Percentiles rank a stretch among this genome's conserved stretches.
Conservation (phyloP, 2,797 vertebrate species). For the Knipowitschia caucasica region DNA sequence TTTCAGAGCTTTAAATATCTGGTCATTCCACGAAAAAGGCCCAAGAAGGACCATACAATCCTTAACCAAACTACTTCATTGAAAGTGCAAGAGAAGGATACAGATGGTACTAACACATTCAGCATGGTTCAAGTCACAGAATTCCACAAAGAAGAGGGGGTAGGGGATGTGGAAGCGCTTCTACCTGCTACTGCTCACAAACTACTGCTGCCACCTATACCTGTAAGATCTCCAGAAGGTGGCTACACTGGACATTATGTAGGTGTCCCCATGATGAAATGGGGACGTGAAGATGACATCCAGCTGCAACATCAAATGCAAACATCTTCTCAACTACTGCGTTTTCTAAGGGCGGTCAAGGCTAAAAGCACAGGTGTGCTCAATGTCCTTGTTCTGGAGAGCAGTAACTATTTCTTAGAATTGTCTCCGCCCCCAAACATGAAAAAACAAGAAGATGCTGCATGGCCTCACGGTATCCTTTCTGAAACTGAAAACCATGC, state of each 20-base stretch:
- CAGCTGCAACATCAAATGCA: slow-evolving; percentile 70
- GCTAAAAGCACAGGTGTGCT: slow-evolving; percentile 31
- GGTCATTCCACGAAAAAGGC: slow-evolving; percentile 14
- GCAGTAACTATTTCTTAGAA: slow-evolving; percentile 8
- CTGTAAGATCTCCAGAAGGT: slow-evolving; percentile 22
- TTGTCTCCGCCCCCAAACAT: neutral
- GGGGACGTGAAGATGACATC: slow-evolving; percentile 32
- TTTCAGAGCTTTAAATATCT: slow-evolving; percentile 38
- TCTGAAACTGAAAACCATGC: slow-evolving; percentile 25
- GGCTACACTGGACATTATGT: slow-evolving; percentile 20
- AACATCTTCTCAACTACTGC: slow-evolving; percentile 69
- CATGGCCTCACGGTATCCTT: neutral
- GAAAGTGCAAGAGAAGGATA: slow-evolving; percentile 23
- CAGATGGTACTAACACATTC: slow-evolving; percentile 15
- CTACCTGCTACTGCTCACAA: slow-evolving; percentile 25
- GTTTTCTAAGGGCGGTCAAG: slow-evolving; percentile 56
- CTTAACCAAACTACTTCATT: neutral
- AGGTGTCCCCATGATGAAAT: slow-evolving; percentile 19
- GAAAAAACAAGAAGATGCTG: slow-evolving; percentile 22
- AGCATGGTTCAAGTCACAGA: slow-evolving; percentile 1
- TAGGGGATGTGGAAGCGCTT: slow-evolving; percentile 17
- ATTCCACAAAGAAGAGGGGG: slow-evolving; percentile 12
- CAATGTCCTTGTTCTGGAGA: slow-evolving; percentile 29
- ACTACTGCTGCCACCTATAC: slow-evolving; percentile 28
- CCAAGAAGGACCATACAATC: neutral